Evolutionary conservation across 2,888 invertebrate genomes (phyloP).

Genomic region (Neoascia interrupta): DNA sequence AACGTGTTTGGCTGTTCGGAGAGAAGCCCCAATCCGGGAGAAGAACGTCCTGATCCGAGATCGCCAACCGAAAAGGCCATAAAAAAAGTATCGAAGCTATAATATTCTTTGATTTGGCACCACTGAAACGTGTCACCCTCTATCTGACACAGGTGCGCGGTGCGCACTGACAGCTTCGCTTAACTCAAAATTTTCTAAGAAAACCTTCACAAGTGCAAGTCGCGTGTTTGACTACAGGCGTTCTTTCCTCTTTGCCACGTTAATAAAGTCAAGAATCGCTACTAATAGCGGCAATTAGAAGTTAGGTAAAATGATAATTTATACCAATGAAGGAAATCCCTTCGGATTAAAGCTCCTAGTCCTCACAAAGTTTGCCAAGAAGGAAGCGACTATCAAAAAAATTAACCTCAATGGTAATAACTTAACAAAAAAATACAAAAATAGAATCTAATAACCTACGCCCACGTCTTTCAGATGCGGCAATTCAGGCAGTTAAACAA

Average conservation of each 20-base stretch:
- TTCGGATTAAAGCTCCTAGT: conserved; percentile 87
- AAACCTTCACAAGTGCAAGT: conserved; percentile 21
- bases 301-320: conserved; percentile 82
- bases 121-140: too few species aligned
- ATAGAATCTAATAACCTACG: neutral
- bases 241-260: conserved; percentile 52
- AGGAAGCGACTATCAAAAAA: conserved; percentile 82
- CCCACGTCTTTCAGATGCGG: conserved; percentile 77
- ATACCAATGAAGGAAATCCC: conserved; percentile 89
- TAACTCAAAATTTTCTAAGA: too few species aligned
- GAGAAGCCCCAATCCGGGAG: too few species aligned
- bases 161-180: too few species aligned
- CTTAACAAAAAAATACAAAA: neutral
- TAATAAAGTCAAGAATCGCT: conserved; percentile 33
- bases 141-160: too few species aligned
- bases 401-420: conserved; percentile 83
- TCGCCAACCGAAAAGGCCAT: too few species aligned
- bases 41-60: too few species aligned
- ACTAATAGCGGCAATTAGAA: conserved; percentile 1
- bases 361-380: conserved; percentile 84
- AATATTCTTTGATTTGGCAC: too few species aligned
- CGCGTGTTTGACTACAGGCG: conserved; percentile 28
- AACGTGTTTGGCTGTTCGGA: too few species aligned
- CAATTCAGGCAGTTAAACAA: conserved; percentile 81
- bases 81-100: too few species aligned